These are phyloP conservation scores for Narcine bancroftii DNA, from an alignment of 2,113 vertebrate genomes.

Conservation along the genomic window DNA sequence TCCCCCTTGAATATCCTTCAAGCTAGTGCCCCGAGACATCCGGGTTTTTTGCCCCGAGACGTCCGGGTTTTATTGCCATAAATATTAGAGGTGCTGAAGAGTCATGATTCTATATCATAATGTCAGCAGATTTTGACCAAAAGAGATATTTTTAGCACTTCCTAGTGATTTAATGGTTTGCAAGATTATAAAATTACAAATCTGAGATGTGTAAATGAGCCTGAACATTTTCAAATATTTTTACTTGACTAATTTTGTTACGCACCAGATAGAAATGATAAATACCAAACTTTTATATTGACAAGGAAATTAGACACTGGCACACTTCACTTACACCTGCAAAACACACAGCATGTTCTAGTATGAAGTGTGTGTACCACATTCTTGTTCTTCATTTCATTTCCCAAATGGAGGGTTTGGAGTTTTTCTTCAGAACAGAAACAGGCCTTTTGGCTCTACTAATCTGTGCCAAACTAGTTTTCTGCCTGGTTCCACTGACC, in stretches of 20 bases:
- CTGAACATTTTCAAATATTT: neutral
- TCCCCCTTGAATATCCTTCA: neutral
- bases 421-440: too few species aligned
- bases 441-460: too few species aligned
- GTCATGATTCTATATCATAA: neutral
- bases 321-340: neutral
- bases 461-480: too few species aligned
- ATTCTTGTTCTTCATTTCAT: neutral
- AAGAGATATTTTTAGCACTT: neutral
- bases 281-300: neutral
- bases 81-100: neutral
- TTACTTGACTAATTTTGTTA: neutral
- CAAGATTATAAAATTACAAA: too few species aligned
- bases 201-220: neutral
- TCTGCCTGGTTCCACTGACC: too few species aligned
- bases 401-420: neutral
- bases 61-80: neutral
- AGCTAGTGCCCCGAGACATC: neutral
- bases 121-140: neutral
- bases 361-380: neutral
- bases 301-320: neutral
- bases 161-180: neutral
- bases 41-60: neutral
- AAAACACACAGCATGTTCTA: neutral
- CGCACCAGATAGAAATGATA: neutral